phyloP scores from a whole-genome alignment of 2,797 vertebrate species.

The Gephyroberyx darwinii region DNA sequence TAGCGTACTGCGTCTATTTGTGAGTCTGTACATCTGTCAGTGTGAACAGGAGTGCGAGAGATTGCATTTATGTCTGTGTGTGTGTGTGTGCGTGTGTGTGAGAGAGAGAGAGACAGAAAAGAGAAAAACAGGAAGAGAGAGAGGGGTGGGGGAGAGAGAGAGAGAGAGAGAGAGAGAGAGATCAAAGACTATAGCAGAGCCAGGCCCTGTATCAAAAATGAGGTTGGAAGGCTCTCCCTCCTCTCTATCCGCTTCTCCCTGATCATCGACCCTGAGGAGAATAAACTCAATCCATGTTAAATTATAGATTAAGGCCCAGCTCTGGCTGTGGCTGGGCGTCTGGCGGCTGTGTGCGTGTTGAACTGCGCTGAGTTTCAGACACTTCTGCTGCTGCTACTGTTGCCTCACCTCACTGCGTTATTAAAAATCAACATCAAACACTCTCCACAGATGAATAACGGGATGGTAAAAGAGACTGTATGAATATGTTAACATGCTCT shows the following conservation, averaged over 20 bases:
- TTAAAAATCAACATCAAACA: conserved; percentile 78
- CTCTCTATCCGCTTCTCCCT: conserved; percentile 57
- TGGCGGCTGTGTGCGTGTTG: conserved; percentile 55
- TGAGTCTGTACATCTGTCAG: conserved; percentile 28
- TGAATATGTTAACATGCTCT: conserved; percentile 67
- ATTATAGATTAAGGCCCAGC: conserved; percentile 83
- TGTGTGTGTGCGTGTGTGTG: conserved; percentile 9
- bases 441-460: conserved; percentile 57
- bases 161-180: conserved; percentile 35
- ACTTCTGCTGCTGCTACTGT: conserved; percentile 59
- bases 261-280: conserved; percentile 74
- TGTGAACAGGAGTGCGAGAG: conserved; percentile 37
- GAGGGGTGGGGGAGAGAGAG: conserved; percentile 9
- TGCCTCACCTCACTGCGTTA: conserved; percentile 76
- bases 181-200: conserved; percentile 66
- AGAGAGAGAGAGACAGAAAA: conserved; percentile 19
- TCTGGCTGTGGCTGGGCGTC: conserved; percentile 65
- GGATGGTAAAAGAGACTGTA: conserved; percentile 68
- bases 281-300: conserved; percentile 77
- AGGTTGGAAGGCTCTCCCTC: conserved; percentile 66
- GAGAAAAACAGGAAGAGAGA: conserved; percentile 36
- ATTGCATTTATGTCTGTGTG: conserved; percentile 29
- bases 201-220: conserved; percentile 60
- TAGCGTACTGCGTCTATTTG: conserved; percentile 21
- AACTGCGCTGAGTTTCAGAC: conserved; percentile 60